phyloP scores from a whole-genome alignment of 2,888 invertebrate species.

The Orthosia incerta region DNA sequence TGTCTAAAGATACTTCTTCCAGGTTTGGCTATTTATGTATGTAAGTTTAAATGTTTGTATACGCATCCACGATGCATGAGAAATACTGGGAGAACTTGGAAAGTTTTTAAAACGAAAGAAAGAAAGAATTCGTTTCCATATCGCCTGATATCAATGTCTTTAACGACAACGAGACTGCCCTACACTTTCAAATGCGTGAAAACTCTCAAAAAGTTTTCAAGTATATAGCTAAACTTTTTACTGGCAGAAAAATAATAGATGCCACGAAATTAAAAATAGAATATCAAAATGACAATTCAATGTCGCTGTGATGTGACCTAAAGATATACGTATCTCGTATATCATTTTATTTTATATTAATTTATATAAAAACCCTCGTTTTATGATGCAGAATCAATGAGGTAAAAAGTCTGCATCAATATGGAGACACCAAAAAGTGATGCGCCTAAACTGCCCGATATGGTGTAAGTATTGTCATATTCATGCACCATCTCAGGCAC shows the following conservation, averaged over 20 bases:
- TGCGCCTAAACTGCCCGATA: conserved; percentile 78
- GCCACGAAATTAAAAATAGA: conserved; percentile 67
- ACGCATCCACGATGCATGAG: no score
- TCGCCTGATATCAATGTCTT: background rate
- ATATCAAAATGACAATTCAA: conserved; percentile 53
- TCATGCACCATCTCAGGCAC: background rate
- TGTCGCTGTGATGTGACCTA: conserved; percentile 52
- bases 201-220: conserved; percentile 4
- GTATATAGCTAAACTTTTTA: conserved; percentile 28
- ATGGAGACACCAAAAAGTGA: conserved; percentile 81
- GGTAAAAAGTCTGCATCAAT: conserved; percentile 29
- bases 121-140: background rate
- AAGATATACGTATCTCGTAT: conserved; percentile 58
- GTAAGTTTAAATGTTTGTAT: no score
- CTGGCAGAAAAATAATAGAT: conserved; percentile 33
- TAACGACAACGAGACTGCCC: background rate
- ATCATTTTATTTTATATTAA: conserved; percentile 50
- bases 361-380: conserved; percentile 42
- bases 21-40: no score
- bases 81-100: no score
- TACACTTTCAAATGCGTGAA: conserved; percentile 8
- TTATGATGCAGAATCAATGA: conserved; percentile 61
- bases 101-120: no score
- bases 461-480: conserved; percentile 82
- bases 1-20: no score